These are phyloP conservation scores for Hydroisotoma schaefferi DNA, from an alignment of 2,888 invertebrate genomes.

Conservation along the genomic window DNA sequence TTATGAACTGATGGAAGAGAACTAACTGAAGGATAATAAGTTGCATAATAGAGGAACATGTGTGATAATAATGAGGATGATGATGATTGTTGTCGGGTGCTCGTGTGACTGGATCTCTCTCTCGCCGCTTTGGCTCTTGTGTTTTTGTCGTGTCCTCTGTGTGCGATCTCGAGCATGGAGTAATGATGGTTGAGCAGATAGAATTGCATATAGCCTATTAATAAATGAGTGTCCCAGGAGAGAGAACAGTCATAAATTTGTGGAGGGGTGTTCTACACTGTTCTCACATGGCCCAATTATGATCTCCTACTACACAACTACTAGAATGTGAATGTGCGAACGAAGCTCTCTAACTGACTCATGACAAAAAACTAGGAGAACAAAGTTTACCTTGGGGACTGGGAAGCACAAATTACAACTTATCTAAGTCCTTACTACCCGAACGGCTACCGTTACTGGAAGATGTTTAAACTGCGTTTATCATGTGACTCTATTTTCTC, in stretches of 20 bases:
- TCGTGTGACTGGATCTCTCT: slow-evolving; percentile 18
- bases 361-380: slow-evolving; percentile 37
- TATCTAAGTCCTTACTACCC: slow-evolving; percentile 47
- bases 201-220: slow-evolving; percentile 49
- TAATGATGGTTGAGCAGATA: slow-evolving; percentile 44
- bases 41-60: slow-evolving; percentile 41
- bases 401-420: slow-evolving; percentile 48
- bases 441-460: slow-evolving; percentile 35
- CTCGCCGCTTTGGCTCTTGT: slow-evolving; percentile 1
- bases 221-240: slow-evolving; percentile 49
- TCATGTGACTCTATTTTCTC: neutral
- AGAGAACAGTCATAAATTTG: slow-evolving; percentile 48
- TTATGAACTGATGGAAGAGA: neutral
- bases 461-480: slow-evolving; percentile 11
- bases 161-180: slow-evolving; percentile 22
- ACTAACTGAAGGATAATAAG: slow-evolving; percentile 23
- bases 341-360: slow-evolving; percentile 44
- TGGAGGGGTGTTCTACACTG: slow-evolving; percentile 26
- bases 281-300: slow-evolving; percentile 46
- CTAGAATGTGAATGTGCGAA: slow-evolving; percentile 37
- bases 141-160: slow-evolving; percentile 8
- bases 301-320: too few species aligned
- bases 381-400: slow-evolving; percentile 49
- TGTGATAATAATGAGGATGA: slow-evolving; percentile 32
- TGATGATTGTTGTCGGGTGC: slow-evolving; percentile 30